Evolutionary conservation across 2,113 vertebrate species (phyloP).

Genomic region (Lethenteron reissneri): DNA sequence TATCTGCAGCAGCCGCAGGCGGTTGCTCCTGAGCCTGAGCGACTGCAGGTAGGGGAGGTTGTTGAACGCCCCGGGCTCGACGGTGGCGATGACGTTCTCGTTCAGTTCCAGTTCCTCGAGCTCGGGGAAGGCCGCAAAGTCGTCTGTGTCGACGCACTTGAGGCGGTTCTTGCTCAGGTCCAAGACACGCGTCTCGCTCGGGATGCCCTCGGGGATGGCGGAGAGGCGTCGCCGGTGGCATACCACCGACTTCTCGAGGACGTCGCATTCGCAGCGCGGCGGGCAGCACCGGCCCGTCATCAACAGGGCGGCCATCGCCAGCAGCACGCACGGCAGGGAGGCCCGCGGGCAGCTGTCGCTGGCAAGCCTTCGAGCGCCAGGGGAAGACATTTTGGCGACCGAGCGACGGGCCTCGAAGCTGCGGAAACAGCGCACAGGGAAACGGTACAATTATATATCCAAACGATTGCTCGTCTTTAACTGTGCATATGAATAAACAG

Average conservation of each 20-base stretch:
- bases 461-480: too few relatives aligned
- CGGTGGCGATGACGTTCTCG: conserved; percentile 73
- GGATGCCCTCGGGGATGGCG: conserved; percentile 69
- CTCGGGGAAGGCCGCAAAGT: conserved; percentile 59
- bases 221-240: conserved; percentile 84
- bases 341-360: conserved; percentile 25
- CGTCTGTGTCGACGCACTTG: conserved; percentile 81
- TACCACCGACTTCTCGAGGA: conserved; percentile 70
- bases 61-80: conserved; percentile 94
- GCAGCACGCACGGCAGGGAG: conserved; percentile 92
- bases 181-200: conserved; percentile 59
- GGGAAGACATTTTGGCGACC: too few relatives aligned
- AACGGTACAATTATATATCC: too few relatives aligned
- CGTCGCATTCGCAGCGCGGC: conserved; percentile 80
- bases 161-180: conserved; percentile 97
- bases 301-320: conserved; percentile 74
- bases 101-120: conserved; percentile 86
- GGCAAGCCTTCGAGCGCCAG: too few relatives aligned
- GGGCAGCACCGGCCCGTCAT: conserved; percentile 78
- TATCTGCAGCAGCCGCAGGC: conserved; percentile 80
- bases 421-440: too few relatives aligned
- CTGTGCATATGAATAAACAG: too few relatives aligned
- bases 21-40: conserved; percentile 84
- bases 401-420: too few relatives aligned
- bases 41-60: conserved; percentile 79